These are phyloP conservation scores for Arnoldichthys spilopterus DNA, from an alignment of 2,797 vertebrate species.

Conservation along the genomic window DNA sequence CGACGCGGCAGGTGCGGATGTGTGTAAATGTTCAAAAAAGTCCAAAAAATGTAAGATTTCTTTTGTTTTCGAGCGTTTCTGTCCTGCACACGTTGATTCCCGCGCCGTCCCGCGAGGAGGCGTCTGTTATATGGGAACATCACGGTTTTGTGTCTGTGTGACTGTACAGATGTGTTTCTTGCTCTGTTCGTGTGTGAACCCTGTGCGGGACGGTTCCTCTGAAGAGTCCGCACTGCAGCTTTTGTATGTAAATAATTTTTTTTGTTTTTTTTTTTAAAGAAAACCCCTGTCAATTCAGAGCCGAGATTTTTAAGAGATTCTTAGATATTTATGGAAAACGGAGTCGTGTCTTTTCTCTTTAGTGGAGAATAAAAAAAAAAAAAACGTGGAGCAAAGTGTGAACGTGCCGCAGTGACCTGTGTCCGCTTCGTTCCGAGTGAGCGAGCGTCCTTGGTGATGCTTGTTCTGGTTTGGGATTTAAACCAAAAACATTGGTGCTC, in stretches of 20 bases:
- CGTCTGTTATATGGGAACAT: background rate
- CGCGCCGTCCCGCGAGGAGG: no score
- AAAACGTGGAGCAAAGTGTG: conserved; percentile 51
- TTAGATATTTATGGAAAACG: conserved; percentile 67
- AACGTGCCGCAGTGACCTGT: no score
- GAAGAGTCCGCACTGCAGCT: conserved; percentile 60
- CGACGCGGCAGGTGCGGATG: background rate
- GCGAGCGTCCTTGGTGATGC: no score
- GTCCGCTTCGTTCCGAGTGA: no score
- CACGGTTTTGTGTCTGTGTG: background rate
- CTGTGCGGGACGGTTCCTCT: conserved; percentile 45
- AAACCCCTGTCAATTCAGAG: conserved; percentile 53
- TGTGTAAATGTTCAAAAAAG: background rate
- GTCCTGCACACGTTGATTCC: no score
- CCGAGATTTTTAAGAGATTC: conserved; percentile 59
- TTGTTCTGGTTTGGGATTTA: no score
- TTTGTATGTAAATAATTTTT: conserved; percentile 55
- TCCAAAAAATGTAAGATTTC: background rate
- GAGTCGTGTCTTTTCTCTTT: conserved; percentile 54
- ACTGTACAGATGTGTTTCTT: conserved; percentile 34
- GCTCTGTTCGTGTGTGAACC: conserved; percentile 46
- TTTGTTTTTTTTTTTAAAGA: conserved; percentile 25
- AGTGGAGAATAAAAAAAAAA: conserved; percentile 67
- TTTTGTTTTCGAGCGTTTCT: no score
- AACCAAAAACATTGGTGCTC: no score